These are phyloP conservation scores for Clarias platycephalus DNA, from an alignment of 2,797 vertebrate species.

Conservation along the genomic window DNA sequence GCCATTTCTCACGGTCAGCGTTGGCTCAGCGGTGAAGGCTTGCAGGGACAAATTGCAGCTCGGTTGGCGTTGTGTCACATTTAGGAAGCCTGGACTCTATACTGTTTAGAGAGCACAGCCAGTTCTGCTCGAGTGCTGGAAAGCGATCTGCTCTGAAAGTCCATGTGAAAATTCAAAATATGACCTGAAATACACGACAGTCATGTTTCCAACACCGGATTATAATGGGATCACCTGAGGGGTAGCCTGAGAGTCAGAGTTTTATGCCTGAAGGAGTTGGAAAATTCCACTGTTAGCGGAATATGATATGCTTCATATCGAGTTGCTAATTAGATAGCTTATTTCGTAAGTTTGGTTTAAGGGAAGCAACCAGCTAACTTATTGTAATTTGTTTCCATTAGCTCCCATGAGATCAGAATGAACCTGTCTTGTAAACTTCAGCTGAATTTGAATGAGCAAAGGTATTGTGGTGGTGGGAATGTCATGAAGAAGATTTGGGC, in stretches of 20 bases:
- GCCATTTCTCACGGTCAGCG: constrained; percentile 46
- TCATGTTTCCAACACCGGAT: constrained; percentile 16
- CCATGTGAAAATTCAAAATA: constrained; percentile 23
- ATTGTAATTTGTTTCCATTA: not conserved
- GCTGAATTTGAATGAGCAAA: not conserved
- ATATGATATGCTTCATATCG: constrained; percentile 21
- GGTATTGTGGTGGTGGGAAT: not conserved
- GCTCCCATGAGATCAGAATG: not conserved
- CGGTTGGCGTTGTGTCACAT: constrained; percentile 18
- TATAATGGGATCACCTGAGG: constrained; percentile 35
- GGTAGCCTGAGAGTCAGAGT: constrained; percentile 36
- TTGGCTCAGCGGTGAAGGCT: constrained; percentile 28
- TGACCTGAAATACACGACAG: constrained; percentile 26
- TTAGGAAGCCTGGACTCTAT: constrained; percentile 30
- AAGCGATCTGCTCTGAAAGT: constrained; percentile 25
- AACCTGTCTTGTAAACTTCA: not conserved
- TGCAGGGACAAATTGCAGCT: constrained; percentile 38
- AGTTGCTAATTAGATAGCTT: constrained; percentile 27
- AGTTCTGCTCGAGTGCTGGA: not conserved
- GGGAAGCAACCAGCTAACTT: constrained; percentile 1
- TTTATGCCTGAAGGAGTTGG: constrained; percentile 17
- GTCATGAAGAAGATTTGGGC: not conserved
- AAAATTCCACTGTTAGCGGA: constrained; percentile 12
- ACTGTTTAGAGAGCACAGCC: constrained; percentile 7
- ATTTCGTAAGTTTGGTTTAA: constrained; percentile 10